Evolutionary conservation across 2,113 vertebrate genomes (phyloP), one percentile per base, ranked within the genome.

Genomic region (Dolichallabes microphthalmus): DNA sequence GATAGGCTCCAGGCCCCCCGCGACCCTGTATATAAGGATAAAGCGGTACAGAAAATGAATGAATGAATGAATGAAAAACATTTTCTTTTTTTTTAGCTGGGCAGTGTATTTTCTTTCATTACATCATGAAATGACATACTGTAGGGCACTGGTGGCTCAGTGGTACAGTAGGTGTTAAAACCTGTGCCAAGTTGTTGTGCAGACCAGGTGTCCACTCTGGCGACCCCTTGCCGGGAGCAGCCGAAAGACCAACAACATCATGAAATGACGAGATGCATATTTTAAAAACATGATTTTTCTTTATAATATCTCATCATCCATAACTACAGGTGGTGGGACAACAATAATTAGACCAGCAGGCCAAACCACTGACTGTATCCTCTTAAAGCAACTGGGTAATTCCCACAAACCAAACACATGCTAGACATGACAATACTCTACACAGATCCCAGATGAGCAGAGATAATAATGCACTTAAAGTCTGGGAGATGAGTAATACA

Each of bases 371-470:
- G 73, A 61, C 32, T 73, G 77, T 50, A 27, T 55, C 50, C 15
- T 60, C 71, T 60, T 19, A 85, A 22, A 35, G 15, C 35, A 45
- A 3, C 9, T 32, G 25, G 35, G 27, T 73, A 32, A 74, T 71
- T 71, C 84, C 55, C 12, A 71, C 52, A 80, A 80, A 80, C 35
- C 64, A 35, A 85, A 71, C 55, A 55, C 7, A 50, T 20, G 45
- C 39, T 78, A 86, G 84, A 86, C 87, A 78, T 79, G 87, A 88
- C 74, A 58, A 12, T 69, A 73, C 30, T 25, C 30, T 53, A 64
- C 50, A 55, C 80, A 55, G 50, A 30, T 69, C 73, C 78, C 68
- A 79, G 19, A 68, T 69, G 32, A 7, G 30, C 12, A 57, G 15
- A 68, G 52, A 50, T 82, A 74, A 83, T 81, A 63, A 35, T 86